phyloP scores from a whole-genome alignment of 2,113 vertebrate genomes.

The Seriola dumerili region DNA sequence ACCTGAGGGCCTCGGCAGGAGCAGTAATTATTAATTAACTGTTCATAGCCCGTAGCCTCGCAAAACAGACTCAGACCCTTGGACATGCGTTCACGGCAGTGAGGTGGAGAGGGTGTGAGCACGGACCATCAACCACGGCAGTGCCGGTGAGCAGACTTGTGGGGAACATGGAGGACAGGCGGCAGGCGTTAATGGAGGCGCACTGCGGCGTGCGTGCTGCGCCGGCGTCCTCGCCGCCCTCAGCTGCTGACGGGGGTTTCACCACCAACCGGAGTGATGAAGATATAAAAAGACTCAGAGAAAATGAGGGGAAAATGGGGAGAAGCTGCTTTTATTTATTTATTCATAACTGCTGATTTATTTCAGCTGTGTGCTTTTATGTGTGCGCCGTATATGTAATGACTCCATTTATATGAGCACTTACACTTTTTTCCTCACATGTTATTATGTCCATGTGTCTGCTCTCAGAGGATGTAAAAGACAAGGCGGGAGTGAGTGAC shows the following conservation, averaged over 20 bases:
- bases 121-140: constrained; percentile 61
- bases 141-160: constrained; percentile 28
- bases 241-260: constrained; percentile 1
- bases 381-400: neutral
- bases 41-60: constrained; percentile 60
- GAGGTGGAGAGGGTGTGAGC: constrained; percentile 58
- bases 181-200: constrained; percentile 29
- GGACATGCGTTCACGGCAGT: constrained; percentile 52
- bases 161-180: constrained; percentile 27
- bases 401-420: constrained; percentile 4
- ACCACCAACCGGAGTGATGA: neutral
- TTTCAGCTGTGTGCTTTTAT: constrained; percentile 2
- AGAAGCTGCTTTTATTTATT: neutral
- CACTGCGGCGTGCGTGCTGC: neutral
- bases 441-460: neutral
- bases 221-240: neutral
- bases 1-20: constrained; percentile 33
- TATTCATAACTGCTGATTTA: constrained; percentile 14
- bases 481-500: constrained; percentile 41
- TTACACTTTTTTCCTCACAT: neutral
- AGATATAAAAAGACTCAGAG: constrained; percentile 5
- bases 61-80: constrained; percentile 56
- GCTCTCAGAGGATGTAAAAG: constrained; percentile 8
- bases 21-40: constrained; percentile 77
- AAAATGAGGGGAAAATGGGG: neutral